A percentile compares a stretch with the other conserved stretches of the same genome.
phyloP scores from a whole-genome alignment of 2,888 invertebrate genomes.

The Drosophila picticornis region DNA sequence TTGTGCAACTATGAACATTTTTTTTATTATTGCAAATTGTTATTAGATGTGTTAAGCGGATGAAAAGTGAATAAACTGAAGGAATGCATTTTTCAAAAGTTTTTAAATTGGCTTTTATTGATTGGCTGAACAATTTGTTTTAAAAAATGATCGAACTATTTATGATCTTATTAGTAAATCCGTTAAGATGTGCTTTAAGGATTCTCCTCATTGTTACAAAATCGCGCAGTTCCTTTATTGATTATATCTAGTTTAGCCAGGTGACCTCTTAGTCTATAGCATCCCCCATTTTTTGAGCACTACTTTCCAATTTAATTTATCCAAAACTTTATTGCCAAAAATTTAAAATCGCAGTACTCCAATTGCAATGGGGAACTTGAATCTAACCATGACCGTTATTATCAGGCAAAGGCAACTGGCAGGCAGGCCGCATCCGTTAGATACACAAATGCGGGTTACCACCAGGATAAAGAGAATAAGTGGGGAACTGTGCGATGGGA shows the following conservation, averaged over 20 bases:
- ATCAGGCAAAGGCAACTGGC: slow-evolving; percentile 62
- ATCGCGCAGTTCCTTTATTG: not conserved
- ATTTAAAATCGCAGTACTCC: slow-evolving; percentile 22
- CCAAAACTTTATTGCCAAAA: not conserved
- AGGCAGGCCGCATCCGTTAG: slow-evolving; percentile 60
- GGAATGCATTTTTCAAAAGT: too few relatives aligned
- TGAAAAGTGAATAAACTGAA: not conserved
- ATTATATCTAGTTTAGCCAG: not conserved
- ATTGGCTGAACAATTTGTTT: not conserved
- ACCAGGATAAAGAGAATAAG: not conserved
- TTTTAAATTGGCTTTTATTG: not conserved
- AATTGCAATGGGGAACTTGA: slow-evolving; percentile 55
- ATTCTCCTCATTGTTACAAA: too few relatives aligned
- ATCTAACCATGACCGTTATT: slow-evolving; percentile 51
- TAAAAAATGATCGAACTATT: not conserved
- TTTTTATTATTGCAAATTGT: not conserved
- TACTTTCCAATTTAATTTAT: not conserved
- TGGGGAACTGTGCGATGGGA: slow-evolving; percentile 8
- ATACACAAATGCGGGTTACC: slow-evolving; percentile 63
- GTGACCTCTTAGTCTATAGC: not conserved
- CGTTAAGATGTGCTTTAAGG: too few relatives aligned
- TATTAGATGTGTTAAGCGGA: not conserved
- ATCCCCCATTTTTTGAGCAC: not conserved
- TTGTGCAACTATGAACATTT: not conserved
- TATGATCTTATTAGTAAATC: not conserved